Evolutionary conservation across 2,888 invertebrate species (phyloP).

Genomic region (Aphelenchoides bicaudatus): DNA sequence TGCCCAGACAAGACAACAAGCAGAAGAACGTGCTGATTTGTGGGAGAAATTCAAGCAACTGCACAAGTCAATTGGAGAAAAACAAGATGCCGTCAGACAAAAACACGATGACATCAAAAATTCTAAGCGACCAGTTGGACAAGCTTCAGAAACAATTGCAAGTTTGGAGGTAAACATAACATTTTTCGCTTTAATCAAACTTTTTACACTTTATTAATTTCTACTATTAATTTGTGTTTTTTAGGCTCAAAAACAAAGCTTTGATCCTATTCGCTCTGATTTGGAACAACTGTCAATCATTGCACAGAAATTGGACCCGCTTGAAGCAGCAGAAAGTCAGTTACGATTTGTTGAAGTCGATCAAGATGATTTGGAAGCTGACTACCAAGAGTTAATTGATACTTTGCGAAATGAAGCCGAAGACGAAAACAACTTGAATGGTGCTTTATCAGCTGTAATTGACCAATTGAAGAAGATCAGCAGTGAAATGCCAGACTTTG

Average conservation of each 20-base stretch:
- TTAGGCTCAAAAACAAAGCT: background rate
- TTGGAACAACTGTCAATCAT: conserved; percentile 38
- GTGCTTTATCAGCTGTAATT: background rate
- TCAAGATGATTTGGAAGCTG: conserved; percentile 41
- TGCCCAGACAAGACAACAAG: background rate
- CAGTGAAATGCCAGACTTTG: conserved; percentile 7
- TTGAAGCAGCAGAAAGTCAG: conserved; percentile 43
- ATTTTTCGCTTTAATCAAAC: background rate
- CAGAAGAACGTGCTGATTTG: conserved; percentile 3
- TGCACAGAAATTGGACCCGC: conserved; percentile 43
- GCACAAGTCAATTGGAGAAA: background rate
- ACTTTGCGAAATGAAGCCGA: conserved; percentile 21
- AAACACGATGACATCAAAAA: background rate
- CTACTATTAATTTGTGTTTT: background rate
- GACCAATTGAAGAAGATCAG: conserved; percentile 10
- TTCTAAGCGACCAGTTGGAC: background rate
- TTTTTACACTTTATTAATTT: background rate
- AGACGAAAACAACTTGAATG: conserved; percentile 25
- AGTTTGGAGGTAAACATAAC: conserved; percentile 1
- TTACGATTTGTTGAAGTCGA: conserved; percentile 49
- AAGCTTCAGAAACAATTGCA: background rate
- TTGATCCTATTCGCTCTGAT: conserved; percentile 2
- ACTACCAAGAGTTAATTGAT: conserved; percentile 34
- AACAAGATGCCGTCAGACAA: conserved; percentile 2
- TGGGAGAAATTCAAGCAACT: background rate